Evolutionary conservation across 2,888 invertebrate genomes (phyloP).

Genomic region (Sepioteuthis lessoniana): DNA sequence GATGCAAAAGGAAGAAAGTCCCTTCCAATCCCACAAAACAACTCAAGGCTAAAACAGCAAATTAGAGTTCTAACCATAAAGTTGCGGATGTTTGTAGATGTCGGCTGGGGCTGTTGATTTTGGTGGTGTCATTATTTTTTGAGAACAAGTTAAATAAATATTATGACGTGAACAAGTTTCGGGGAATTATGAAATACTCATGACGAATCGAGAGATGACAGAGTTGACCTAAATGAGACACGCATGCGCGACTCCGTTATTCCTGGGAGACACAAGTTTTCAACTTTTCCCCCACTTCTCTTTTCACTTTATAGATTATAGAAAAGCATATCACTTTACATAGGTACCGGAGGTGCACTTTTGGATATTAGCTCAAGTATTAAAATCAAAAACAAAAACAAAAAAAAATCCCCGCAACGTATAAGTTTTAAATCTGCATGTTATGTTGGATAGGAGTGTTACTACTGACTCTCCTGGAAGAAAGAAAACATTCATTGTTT

Average conservation of each 20-base stretch:
- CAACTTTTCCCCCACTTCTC: neutral
- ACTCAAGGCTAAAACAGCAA: neutral
- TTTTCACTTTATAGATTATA: neutral
- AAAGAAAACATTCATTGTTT: neutral
- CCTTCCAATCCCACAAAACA: neutral
- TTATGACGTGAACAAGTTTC: neutral
- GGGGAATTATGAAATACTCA: neutral
- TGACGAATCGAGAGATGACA: neutral
- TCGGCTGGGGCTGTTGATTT: neutral
- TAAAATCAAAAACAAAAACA: neutral
- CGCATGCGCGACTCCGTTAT: neutral
- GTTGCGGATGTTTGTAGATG: neutral
- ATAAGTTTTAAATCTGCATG: no score
- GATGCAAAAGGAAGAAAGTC: neutral
- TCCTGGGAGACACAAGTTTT: neutral
- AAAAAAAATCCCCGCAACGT: no score
- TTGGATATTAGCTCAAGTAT: neutral
- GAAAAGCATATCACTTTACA: neutral
- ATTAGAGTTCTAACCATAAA: neutral
- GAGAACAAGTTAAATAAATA: slow-evolving; percentile 1
- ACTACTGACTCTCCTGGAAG: neutral
- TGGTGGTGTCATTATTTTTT: slow-evolving; percentile 23
- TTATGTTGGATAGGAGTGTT: neutral
- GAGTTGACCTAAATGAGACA: slow-evolving; percentile 23
- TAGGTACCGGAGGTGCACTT: neutral